Evolutionary conservation across 1,140 invertebrate species (phyloP).

Genomic region (Euborellia annulipes): DNA sequence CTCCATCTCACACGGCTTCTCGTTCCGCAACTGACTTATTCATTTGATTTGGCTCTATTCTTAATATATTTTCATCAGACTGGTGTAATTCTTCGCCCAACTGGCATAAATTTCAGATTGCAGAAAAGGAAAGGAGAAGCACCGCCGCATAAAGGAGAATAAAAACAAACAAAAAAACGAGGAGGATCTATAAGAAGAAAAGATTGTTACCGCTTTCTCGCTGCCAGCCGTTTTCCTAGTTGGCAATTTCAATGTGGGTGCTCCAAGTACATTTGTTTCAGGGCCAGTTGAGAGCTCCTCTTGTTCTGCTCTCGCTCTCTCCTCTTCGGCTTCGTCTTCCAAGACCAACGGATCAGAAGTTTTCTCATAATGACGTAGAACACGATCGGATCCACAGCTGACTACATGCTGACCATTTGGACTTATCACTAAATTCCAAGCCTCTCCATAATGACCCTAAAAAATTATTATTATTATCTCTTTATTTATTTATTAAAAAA

Average conservation of each 20-base stretch:
- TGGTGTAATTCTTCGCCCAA: background rate
- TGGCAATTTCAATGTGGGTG: conserved; percentile 61
- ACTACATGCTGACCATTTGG: conserved; percentile 65
- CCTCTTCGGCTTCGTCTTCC: conserved; percentile 78
- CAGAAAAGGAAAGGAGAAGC: background rate
- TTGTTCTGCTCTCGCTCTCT: conserved; percentile 53
- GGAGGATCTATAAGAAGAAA: conserved; percentile 1
- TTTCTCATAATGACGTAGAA: conserved; percentile 73
- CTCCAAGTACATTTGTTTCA: conserved; percentile 43
- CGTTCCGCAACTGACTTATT: too few species aligned
- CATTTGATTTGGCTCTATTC: too few species aligned
- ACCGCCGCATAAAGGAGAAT: background rate
- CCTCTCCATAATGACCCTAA: conserved; percentile 64
- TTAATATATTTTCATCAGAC: background rate
- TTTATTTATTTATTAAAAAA: too few species aligned
- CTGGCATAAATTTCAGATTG: background rate
- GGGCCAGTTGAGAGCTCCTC: conserved; percentile 54
- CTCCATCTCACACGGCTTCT: too few species aligned
- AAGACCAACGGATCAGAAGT: conserved; percentile 80
- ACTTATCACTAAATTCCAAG: conserved; percentile 57
- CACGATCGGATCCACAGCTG: conserved; percentile 76
- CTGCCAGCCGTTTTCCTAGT: conserved; percentile 81
- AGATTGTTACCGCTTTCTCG: conserved; percentile 62
- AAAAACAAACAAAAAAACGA: background rate
- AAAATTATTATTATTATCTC: conserved; percentile 10